Evolutionary conservation across 1,140 invertebrate genomes (phyloP).

Genomic region (Aricia agestis): DNA sequence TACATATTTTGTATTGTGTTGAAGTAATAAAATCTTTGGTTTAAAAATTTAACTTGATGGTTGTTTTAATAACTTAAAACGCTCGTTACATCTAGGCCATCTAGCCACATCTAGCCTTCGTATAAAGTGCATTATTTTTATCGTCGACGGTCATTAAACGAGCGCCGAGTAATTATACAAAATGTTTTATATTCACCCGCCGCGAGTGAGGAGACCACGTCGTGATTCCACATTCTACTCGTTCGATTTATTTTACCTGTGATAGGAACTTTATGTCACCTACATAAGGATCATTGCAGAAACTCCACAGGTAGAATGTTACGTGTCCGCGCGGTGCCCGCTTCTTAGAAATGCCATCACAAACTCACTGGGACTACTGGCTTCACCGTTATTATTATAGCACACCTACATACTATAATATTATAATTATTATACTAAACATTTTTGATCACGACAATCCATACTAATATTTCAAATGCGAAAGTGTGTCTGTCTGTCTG

Average conservation of each 20-base stretch:
- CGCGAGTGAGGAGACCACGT: slow-evolving; percentile 39
- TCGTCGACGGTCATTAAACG: slow-evolving; percentile 15
- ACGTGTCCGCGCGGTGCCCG: slow-evolving; percentile 26
- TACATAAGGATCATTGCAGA: neutral
- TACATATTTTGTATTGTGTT: no score
- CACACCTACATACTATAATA: neutral
- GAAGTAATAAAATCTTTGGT: no score
- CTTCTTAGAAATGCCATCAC: slow-evolving; percentile 46
- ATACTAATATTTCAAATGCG: no score
- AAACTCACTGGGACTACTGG: slow-evolving; percentile 21
- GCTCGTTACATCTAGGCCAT: neutral
- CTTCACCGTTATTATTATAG: slow-evolving; percentile 33
- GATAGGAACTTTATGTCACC: neutral
- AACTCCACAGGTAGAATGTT: no score
- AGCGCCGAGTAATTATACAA: slow-evolving; percentile 20
- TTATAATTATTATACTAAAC: no score
- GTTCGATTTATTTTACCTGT: neutral
- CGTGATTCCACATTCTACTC: slow-evolving; percentile 52
- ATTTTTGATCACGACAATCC: no score
- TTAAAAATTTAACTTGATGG: neutral
- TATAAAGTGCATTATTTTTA: neutral
- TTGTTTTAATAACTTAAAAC: neutral
- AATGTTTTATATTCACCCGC: slow-evolving; percentile 52
- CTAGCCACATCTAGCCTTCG: neutral
- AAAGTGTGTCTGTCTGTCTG: no score